Percentiles rank a stretch among this genome's conserved stretches.
These are phyloP conservation scores for Lepisosteus osseus DNA, from an alignment of 2,113 vertebrate genomes.

Conservation along the genomic window DNA sequence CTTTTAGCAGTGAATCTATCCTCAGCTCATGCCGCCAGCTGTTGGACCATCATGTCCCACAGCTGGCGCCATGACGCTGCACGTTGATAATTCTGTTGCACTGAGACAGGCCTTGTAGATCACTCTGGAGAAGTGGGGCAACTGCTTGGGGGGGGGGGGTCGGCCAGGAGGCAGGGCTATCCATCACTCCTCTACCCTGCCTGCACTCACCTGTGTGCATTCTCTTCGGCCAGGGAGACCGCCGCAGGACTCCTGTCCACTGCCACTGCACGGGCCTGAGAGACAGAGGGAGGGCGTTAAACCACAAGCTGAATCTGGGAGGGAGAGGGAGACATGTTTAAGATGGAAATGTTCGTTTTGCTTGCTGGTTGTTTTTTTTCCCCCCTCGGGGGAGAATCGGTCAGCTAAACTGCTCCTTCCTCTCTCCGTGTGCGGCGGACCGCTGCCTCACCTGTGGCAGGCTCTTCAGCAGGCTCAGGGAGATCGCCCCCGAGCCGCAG, in stretches of 20 bases:
- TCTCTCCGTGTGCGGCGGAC: not conserved
- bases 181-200: no score
- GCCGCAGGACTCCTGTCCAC: constrained; percentile 81
- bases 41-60: no score
- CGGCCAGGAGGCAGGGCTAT: no score
- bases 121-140: no score
- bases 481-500: constrained; percentile 89
- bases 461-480: constrained; percentile 77
- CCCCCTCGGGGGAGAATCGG: not conserved
- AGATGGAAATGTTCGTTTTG: not conserved
- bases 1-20: no score
- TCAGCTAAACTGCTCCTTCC: no score
- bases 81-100: no score
- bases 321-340: constrained; percentile 2
- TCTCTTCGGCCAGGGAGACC: constrained; percentile 79
- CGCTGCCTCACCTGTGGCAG: constrained; percentile 71
- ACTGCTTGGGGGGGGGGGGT: no score
- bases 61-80: no score
- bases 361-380: not conserved
- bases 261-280: constrained; percentile 77
- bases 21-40: no score
- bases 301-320: not conserved
- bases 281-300: constrained; percentile 23
- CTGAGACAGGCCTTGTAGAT: no score
- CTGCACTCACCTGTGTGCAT: constrained; percentile 73